Percentiles rank a stretch among this genome's conserved stretches.
Evolutionary conservation across 2,797 vertebrate genomes (phyloP).

Genomic region (Acropternis orthonyx): DNA sequence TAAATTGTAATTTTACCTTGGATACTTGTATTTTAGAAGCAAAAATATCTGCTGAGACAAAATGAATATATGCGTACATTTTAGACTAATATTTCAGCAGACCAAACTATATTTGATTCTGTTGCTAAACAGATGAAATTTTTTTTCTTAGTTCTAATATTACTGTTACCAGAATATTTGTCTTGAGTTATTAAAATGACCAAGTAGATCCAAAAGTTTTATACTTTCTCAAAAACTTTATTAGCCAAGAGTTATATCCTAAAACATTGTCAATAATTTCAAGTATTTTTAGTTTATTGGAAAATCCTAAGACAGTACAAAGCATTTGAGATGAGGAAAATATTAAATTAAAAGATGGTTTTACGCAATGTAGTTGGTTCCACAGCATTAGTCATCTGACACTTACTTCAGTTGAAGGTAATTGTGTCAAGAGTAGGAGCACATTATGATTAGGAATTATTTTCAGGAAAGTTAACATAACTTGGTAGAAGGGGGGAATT

Average conservation of each 20-base stretch:
- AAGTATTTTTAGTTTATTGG: background rate
- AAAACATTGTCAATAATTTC: background rate
- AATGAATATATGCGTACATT: background rate
- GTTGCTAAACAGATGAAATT: background rate
- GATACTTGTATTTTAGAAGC: background rate
- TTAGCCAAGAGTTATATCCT: background rate
- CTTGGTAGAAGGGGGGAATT: rapidly evolving
- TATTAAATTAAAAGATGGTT: background rate
- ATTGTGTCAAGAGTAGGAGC: background rate
- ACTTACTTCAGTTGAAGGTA: background rate
- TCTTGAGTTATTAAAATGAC: background rate
- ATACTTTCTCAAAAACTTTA: background rate
- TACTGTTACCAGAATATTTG: background rate
- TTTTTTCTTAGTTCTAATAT: background rate
- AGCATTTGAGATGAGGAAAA: background rate
- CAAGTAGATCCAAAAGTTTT: background rate
- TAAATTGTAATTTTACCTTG: background rate
- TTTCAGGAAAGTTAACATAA: background rate
- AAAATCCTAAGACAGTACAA: background rate
- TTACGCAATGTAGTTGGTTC: background rate
- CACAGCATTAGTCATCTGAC: background rate
- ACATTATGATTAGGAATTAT: background rate
- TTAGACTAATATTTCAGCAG: background rate
- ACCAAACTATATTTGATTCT: background rate
- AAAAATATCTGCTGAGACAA: background rate